Conservation (phyloP, 2,113 vertebrate genomes). For the Zapus hudsonius region DNA sequence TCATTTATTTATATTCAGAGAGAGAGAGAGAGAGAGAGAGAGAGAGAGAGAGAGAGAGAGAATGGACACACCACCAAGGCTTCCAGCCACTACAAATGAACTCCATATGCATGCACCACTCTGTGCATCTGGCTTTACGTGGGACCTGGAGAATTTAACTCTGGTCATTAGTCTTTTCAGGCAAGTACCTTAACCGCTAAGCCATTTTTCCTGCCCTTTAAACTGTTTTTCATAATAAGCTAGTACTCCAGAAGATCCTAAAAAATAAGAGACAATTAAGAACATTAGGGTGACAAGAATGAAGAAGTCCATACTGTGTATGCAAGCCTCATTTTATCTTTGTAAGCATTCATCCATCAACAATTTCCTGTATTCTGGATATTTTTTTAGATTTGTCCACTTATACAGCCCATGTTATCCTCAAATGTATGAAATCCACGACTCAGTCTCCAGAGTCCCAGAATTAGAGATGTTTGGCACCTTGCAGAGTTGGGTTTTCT, state of each 20-base stretch:
- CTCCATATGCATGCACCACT: too few relatives aligned
- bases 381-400: background rate
- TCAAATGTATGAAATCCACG: background rate
- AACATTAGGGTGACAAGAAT: background rate
- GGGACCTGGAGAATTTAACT: too few relatives aligned
- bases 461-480: background rate
- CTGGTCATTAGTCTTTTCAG: too few relatives aligned
- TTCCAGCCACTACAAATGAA: too few relatives aligned
- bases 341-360: conserved; percentile 8
- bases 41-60: too few relatives aligned
- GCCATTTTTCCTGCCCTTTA: too few relatives aligned
- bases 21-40: too few relatives aligned
- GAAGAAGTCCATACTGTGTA: background rate
- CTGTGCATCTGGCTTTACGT: too few relatives aligned
- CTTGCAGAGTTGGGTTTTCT: background rate
- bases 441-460: background rate
- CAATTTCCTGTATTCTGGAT: conserved; percentile 40
- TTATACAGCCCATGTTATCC: background rate
- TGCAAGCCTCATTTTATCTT: background rate
- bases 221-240: conserved; percentile 60
- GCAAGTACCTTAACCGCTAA: too few relatives aligned
- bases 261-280: background rate
- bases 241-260: conserved; percentile 45
- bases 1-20: too few relatives aligned
- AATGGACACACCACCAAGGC: too few relatives aligned